Conservation (phyloP, 2,888 invertebrate species). For the Entomobrya multifasciata region DNA sequence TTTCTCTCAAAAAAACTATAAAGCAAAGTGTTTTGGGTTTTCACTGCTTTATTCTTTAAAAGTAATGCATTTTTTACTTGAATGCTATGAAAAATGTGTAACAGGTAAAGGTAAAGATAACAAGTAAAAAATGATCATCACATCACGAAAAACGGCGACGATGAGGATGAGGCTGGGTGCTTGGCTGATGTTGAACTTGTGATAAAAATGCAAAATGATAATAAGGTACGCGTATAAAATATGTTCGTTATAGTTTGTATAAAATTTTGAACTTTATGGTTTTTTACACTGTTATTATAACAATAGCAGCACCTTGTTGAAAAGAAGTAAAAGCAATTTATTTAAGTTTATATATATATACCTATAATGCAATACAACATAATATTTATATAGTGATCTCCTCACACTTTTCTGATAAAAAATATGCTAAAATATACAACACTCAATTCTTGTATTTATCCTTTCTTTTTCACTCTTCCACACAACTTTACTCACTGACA, state of each 20-base stretch:
- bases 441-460: neutral
- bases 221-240: neutral
- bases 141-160: neutral
- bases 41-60: neutral
- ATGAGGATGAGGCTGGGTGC: conserved; percentile 9
- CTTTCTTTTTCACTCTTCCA: neutral
- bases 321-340: neutral
- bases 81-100: neutral
- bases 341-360: neutral
- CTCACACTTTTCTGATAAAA: conserved; percentile 31
- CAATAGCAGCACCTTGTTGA: neutral
- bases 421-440: neutral
- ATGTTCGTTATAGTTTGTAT: neutral
- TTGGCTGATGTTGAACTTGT: conserved; percentile 19
- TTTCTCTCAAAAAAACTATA: neutral
- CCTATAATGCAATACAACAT: neutral
- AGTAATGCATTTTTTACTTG: conserved; percentile 13
- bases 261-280: conserved; percentile 1
- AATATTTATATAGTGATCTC: neutral
- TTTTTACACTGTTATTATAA: neutral
- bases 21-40: neutral
- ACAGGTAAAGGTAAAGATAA: conserved; percentile 21
- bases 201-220: conserved; percentile 25
- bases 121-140: conserved; percentile 3
- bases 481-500: neutral